These are phyloP conservation scores for Sciurus vulgaris DNA, from an alignment of 2,797 vertebrate species.

Conservation along the genomic window DNA sequence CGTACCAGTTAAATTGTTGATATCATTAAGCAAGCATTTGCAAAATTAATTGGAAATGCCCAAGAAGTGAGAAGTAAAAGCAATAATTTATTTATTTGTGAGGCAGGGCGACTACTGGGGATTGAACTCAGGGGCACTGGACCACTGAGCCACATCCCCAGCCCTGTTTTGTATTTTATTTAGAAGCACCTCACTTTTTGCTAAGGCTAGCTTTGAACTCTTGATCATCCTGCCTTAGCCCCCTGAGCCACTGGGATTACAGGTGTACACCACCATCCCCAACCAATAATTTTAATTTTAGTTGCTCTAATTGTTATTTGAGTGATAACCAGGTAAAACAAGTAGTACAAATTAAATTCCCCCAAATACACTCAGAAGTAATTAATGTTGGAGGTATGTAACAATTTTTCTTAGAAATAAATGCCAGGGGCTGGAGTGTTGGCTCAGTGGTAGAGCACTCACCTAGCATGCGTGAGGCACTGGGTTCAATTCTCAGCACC, in stretches of 20 bases:
- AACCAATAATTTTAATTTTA: constrained; percentile 29
- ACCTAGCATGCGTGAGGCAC: too few species aligned
- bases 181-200: too few species aligned
- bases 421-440: not conserved
- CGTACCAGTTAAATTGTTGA: constrained; percentile 72
- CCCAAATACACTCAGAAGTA: constrained; percentile 38
- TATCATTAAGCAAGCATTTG: constrained; percentile 67
- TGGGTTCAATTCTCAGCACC: too few species aligned
- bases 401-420: constrained; percentile 46
- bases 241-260: too few species aligned
- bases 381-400: constrained; percentile 10
- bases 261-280: too few species aligned
- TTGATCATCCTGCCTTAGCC: too few species aligned
- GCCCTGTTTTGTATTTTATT: too few species aligned
- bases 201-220: too few species aligned
- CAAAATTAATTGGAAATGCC: constrained; percentile 77
- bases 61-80: constrained; percentile 72
- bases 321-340: constrained; percentile 39
- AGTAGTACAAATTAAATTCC: constrained; percentile 52
- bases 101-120: too few species aligned
- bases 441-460: too few species aligned
- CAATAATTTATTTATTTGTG: not conserved
- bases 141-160: too few species aligned
- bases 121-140: too few species aligned
- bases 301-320: constrained; percentile 17